Percentiles rank a stretch among this genome's conserved stretches.
Evolutionary conservation across 2,113 vertebrate species (phyloP).

Genomic region (Cavia aperea): DNA sequence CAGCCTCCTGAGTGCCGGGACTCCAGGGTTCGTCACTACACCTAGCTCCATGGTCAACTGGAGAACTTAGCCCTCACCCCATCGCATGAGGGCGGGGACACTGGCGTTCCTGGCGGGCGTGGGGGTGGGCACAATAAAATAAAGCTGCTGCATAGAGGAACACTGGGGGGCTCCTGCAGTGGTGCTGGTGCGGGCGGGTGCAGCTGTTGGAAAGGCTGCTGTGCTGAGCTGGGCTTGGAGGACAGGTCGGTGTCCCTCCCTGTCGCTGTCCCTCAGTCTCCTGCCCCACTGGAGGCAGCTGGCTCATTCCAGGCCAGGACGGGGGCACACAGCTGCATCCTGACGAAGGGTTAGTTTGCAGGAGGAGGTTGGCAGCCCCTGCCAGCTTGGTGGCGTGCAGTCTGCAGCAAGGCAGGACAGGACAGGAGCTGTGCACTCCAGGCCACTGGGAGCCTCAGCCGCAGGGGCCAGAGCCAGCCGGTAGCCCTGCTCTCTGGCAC

Average conservation of each 20-base stretch:
- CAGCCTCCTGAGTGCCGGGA: background rate
- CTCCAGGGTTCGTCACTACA: background rate
- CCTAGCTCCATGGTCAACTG: background rate
- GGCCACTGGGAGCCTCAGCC: background rate
- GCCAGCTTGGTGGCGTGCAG: background rate
- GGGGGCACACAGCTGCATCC: background rate
- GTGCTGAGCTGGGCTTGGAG: background rate
- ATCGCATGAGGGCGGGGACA: background rate
- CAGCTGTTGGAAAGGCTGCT: background rate
- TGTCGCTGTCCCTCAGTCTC: background rate
- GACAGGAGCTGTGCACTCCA: background rate
- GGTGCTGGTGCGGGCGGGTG: background rate
- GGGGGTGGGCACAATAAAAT: background rate
- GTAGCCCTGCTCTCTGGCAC: background rate
- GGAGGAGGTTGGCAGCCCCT: background rate
- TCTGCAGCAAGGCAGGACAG: background rate
- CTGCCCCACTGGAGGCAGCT: background rate
- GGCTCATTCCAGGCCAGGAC: background rate
- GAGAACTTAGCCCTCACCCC: background rate
- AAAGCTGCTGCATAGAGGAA: background rate
- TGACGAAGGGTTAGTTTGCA: no score
- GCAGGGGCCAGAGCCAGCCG: background rate
- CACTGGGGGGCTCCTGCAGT: accelerated
- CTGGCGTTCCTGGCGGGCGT: background rate
- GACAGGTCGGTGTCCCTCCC: background rate